Percentiles rank a stretch among this genome's conserved stretches.
Conservation (phyloP, 2,888 invertebrate species). For the Sialis lutaria region DNA sequence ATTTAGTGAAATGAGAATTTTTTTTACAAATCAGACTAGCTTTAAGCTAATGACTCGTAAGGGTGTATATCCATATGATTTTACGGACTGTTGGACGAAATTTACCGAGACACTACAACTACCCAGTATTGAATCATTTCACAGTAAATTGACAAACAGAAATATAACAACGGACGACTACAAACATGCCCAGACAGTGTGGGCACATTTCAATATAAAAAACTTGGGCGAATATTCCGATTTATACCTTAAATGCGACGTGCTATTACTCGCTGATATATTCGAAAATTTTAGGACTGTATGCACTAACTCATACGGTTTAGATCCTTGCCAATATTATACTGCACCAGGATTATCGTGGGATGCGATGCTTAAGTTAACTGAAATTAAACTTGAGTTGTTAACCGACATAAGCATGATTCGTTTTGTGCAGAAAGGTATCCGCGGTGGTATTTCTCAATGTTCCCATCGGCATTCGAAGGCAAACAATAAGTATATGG, state of each 20-base stretch:
- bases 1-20: constrained; percentile 6
- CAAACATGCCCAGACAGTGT: constrained; percentile 17
- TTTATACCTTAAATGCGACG: constrained; percentile 19
- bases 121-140: constrained; percentile 11
- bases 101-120: constrained; percentile 14
- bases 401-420: constrained; percentile 19
- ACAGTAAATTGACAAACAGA: constrained; percentile 11
- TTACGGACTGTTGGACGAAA: constrained; percentile 13
- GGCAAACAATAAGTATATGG: constrained; percentile 20
- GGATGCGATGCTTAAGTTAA: constrained; percentile 19
- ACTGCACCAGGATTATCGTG: constrained; percentile 18
- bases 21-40: constrained; percentile 4
- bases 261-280: constrained; percentile 18
- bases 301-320: constrained; percentile 9
- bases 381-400: constrained; percentile 16
- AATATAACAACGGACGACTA: constrained; percentile 15
- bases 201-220: constrained; percentile 15
- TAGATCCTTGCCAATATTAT: constrained; percentile 19
- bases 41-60: constrained; percentile 12
- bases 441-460: constrained; percentile 17
- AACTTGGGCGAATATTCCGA: constrained; percentile 19
- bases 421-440: constrained; percentile 15
- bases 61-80: constrained; percentile 19
- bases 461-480: constrained; percentile 15
- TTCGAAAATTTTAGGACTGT: constrained; percentile 15